Conservation (phyloP, 2,888 invertebrate species). For the Aproaerema taeniolella region DNA sequence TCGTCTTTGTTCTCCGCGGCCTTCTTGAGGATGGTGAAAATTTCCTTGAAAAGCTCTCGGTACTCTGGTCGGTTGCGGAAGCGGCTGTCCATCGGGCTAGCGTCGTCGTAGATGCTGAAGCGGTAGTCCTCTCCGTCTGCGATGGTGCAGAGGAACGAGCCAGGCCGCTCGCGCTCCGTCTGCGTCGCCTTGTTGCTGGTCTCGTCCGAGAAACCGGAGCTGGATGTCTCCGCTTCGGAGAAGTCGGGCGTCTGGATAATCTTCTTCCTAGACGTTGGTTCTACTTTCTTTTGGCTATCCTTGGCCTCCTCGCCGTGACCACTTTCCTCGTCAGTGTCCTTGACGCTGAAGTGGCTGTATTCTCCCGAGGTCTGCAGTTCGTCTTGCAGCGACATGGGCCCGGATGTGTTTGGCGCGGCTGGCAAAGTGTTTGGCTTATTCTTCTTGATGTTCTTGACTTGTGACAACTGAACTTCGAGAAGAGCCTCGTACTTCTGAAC, state of each 20-base stretch:
- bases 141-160: constrained; percentile 90
- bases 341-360: constrained; percentile 80
- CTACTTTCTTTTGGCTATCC: constrained; percentile 64
- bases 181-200: constrained; percentile 90
- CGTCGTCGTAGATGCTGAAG: constrained; percentile 90
- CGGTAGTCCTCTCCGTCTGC: constrained; percentile 91
- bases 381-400: constrained; percentile 80
- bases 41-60: constrained; percentile 88
- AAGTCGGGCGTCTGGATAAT: constrained; percentile 88
- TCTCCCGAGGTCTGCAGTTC: constrained; percentile 87
- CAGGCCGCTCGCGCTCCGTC: constrained; percentile 85
- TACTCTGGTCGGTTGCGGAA: constrained; percentile 91
- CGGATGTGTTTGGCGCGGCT: constrained; percentile 50
- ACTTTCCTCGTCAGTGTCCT: constrained; percentile 81
- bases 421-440: constrained; percentile 44
- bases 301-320: constrained; percentile 79
- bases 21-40: constrained; percentile 88
- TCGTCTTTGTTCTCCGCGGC: constrained; percentile 90
- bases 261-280: constrained; percentile 65
- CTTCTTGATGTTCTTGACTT: constrained; percentile 72
- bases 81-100: constrained; percentile 86
- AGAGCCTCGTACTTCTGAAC: constrained; percentile 92
- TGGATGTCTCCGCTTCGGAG: constrained; percentile 90
- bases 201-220: constrained; percentile 90
- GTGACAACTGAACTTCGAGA: constrained; percentile 84